phyloP scores from a whole-genome alignment of 2,888 invertebrate species.

The Leptopilina myrica region DNA sequence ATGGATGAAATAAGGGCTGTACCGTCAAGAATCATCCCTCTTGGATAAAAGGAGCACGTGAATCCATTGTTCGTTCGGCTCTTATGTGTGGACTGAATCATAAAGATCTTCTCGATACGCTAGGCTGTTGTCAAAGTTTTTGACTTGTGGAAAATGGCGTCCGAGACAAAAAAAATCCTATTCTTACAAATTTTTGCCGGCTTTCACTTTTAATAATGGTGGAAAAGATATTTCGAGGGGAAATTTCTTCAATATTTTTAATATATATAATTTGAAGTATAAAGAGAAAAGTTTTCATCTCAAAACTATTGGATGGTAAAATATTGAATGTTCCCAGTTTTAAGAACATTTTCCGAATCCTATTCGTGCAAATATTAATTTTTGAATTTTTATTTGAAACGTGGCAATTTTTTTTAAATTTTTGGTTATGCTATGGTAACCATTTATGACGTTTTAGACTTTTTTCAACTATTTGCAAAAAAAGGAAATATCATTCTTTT shows the following conservation, averaged over 20 bases:
- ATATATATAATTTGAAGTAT: constrained; percentile 2
- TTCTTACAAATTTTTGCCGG: constrained; percentile 21
- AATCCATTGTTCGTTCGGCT: constrained; percentile 27
- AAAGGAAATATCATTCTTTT: no score
- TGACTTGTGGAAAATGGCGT: constrained; percentile 31
- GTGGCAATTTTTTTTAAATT: no score
- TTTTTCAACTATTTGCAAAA: no score
- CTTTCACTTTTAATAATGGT: neutral
- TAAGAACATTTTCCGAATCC: no score
- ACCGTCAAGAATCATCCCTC: constrained; percentile 34
- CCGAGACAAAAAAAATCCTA: constrained; percentile 12
- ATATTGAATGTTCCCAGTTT: no score
- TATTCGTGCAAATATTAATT: no score
- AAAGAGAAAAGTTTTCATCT: neutral
- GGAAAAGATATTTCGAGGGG: neutral
- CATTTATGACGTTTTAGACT: no score
- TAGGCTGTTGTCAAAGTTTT: constrained; percentile 31
- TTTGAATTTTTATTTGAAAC: no score
- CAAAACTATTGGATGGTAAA: no score
- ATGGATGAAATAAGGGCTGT: constrained; percentile 38
- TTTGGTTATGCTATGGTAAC: no score
- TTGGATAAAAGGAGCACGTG: constrained; percentile 30
- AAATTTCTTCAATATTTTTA: neutral
- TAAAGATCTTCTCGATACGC: constrained; percentile 32
- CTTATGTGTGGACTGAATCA: constrained; percentile 15